These are phyloP conservation scores for Criorhina ranunculi DNA, from an alignment of 2,888 invertebrate genomes.

Conservation along the genomic window DNA sequence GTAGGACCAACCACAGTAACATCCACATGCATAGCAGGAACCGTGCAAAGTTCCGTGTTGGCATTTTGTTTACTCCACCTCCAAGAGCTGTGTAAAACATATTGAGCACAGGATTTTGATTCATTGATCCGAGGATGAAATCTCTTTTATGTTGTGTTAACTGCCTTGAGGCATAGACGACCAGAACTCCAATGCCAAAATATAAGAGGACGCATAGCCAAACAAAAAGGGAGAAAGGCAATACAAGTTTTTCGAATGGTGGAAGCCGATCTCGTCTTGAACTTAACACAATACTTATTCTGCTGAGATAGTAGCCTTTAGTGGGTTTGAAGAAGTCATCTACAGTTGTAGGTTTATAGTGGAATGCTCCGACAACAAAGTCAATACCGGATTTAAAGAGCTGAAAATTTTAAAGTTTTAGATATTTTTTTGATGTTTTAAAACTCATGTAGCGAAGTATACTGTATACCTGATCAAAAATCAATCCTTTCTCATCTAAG, in stretches of 20 bases:
- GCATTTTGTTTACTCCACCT: slow-evolving; percentile 63
- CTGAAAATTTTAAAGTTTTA: slow-evolving; percentile 67
- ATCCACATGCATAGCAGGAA: slow-evolving; percentile 79
- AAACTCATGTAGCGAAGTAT: too few relatives aligned
- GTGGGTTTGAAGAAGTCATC: slow-evolving; percentile 79
- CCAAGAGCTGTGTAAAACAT: slow-evolving; percentile 78
- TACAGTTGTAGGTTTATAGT: slow-evolving; percentile 76
- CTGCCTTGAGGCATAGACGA: slow-evolving; percentile 50
- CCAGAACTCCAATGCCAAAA: slow-evolving; percentile 71
- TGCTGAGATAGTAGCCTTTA: slow-evolving; percentile 79
- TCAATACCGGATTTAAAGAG: slow-evolving; percentile 79
- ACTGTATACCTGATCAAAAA: slow-evolving; percentile 79
- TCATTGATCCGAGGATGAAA: slow-evolving; percentile 77
- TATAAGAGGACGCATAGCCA: slow-evolving; percentile 78
- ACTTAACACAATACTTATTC: slow-evolving; percentile 80
- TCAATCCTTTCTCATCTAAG: slow-evolving; percentile 77
- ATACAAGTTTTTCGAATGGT: slow-evolving; percentile 79
- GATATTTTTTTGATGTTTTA: too few relatives aligned
- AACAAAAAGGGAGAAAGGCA: slow-evolving; percentile 79
- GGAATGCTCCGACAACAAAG: slow-evolving; percentile 80
- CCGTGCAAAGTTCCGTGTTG: slow-evolving; percentile 78
- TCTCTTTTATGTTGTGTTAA: slow-evolving; percentile 26
- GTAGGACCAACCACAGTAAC: slow-evolving; percentile 78
- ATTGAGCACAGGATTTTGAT: slow-evolving; percentile 76
- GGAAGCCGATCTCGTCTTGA: slow-evolving; percentile 78